These are phyloP conservation scores for Rugalucina vietnamica DNA, from an alignment of 2,888 invertebrate genomes.

Conservation along the genomic window DNA sequence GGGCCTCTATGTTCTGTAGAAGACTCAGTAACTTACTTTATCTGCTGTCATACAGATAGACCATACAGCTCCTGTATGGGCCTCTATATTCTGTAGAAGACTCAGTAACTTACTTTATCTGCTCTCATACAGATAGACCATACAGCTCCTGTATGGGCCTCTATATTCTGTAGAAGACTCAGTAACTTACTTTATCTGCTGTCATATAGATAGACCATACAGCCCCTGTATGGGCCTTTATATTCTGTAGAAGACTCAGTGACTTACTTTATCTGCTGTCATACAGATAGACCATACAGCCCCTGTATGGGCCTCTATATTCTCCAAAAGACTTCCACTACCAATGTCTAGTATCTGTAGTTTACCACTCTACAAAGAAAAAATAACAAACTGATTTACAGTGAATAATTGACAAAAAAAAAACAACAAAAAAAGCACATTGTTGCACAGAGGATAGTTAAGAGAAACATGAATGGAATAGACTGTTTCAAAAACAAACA, in stretches of 20 bases:
- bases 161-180: slow-evolving; percentile 91
- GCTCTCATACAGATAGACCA: slow-evolving; percentile 92
- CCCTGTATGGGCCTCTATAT: slow-evolving; percentile 91
- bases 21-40: slow-evolving; percentile 88
- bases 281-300: slow-evolving; percentile 92
- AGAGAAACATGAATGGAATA: not conserved
- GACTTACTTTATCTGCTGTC: slow-evolving; percentile 90
- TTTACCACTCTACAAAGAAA: slow-evolving; percentile 87
- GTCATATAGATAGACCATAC: slow-evolving; percentile 91
- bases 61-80: slow-evolving; percentile 93
- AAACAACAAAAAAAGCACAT: not conserved
- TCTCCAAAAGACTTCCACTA: slow-evolving; percentile 92
- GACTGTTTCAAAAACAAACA: not conserved
- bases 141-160: slow-evolving; percentile 92
- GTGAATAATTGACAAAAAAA: not conserved
- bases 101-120: slow-evolving; percentile 90
- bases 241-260: slow-evolving; percentile 86
- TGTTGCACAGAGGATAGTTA: not conserved
- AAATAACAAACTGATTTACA: too few relatives aligned
- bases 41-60: slow-evolving; percentile 92
- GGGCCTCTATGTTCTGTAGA: too few relatives aligned
- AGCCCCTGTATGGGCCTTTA: slow-evolving; percentile 91
- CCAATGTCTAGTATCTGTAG: slow-evolving; percentile 94
- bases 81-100: slow-evolving; percentile 91
- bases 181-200: slow-evolving; percentile 92